phyloP scores from a whole-genome alignment of 2,888 invertebrate genomes.

The Tyria jacobaeae region DNA sequence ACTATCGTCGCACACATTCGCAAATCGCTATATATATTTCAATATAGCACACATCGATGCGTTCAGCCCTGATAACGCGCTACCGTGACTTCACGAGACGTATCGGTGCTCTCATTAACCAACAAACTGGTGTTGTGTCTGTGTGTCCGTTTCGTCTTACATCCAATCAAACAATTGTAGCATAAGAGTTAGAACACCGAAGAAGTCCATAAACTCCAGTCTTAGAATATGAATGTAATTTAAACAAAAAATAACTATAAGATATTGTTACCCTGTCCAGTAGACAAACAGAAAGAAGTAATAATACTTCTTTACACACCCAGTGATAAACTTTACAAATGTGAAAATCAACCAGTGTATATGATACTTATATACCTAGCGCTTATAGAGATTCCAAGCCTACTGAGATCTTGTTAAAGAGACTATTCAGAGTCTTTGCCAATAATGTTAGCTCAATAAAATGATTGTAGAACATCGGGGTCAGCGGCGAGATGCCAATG shows the following conservation, averaged over 20 bases:
- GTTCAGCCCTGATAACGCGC: conserved; percentile 81
- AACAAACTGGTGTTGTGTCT: conserved; percentile 74
- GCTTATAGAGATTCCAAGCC: neutral
- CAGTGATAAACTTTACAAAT: too few species aligned
- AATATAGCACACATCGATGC: conserved; percentile 71
- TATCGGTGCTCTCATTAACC: conserved; percentile 81
- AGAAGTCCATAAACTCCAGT: neutral
- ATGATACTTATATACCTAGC: too few species aligned
- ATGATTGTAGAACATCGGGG: conserved; percentile 71
- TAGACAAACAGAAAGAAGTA: too few species aligned
- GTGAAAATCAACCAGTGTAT: too few species aligned
- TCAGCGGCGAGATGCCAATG: conserved; percentile 74
- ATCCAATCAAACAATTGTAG: conserved; percentile 76
- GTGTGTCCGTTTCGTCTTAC: conserved; percentile 79
- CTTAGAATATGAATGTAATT: neutral
- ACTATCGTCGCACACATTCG: conserved; percentile 77
- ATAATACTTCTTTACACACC: too few species aligned
- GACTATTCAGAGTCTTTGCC: conserved; percentile 58
- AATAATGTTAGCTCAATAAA: conserved; percentile 71
- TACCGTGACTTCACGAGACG: conserved; percentile 73
- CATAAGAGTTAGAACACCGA: conserved; percentile 59
- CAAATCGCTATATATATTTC: conserved; percentile 53
- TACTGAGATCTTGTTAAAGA: conserved; percentile 49
- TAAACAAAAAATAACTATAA: neutral
- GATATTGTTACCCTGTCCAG: neutral